Evolutionary conservation across 2,797 vertebrate species (phyloP), one percentile per base, ranked within the genome.

Genomic region (Karalla daura): DNA sequence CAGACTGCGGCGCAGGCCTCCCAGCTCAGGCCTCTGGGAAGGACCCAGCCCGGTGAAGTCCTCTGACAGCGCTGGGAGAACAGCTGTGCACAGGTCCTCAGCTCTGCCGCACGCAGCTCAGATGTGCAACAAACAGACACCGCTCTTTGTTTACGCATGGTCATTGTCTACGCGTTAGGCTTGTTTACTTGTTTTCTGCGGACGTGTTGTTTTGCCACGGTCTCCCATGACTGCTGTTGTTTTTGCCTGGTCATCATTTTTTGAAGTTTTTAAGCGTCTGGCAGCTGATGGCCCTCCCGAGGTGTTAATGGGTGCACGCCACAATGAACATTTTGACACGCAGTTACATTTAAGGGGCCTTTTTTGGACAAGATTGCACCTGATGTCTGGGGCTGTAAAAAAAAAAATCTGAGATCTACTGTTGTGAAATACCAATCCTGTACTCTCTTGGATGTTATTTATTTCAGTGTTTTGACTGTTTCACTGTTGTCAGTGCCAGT

Each of bases 61-160:
- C 65, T 76, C 83, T 87, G 85, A 89, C 86, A 85, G 88, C 80
- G 76, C 81, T 24, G 86, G 82, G 76, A 86, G 80, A 88, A 78
- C 89, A 92, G 91, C 86, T 92, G 91, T 89, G 85, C 84, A 86
- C 90, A 86, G 91, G 91, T 92, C 83, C 81, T 87, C 63, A 41
- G 80, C 72, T 87, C 86, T 70, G 69, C 69, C 7, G 70, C 87
- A 80, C 67, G 14, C 55, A 32, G 73, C 86, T 80, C 88, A 88
- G 87, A 91, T 88, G 87, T 86, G 86, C 74, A 83, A 86, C 88
- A 89, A 86, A 86, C 82, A 73, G 60, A 79, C 75, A 87, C 82
- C 24, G 76, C 80, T 76, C 80, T 82, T 83, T 89, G 87, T 92
- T 89, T 88, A 88, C 87, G 87, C 85, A 79, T 80, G 70, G 75